These are phyloP conservation scores for Tapera naevia DNA, from an alignment of 2,797 vertebrate genomes.

Conservation along the genomic window DNA sequence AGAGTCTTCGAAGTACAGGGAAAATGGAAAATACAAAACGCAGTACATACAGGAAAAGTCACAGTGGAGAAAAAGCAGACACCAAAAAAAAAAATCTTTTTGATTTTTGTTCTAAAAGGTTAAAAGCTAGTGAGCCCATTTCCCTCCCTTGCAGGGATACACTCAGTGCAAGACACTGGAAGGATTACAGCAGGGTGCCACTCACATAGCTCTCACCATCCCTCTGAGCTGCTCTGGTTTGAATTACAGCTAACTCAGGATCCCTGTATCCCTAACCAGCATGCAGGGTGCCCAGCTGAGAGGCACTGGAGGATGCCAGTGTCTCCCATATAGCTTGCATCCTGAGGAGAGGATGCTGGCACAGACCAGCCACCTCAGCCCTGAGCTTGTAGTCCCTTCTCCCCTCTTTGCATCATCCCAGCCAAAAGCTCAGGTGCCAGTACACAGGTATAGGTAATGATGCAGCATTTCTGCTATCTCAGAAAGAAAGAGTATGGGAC, in stretches of 20 bases:
- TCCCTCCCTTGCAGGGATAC: background rate
- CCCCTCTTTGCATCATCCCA: background rate
- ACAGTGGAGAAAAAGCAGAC: slow-evolving; percentile 17
- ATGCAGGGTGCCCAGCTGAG: background rate
- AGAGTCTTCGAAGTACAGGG: slow-evolving; percentile 54
- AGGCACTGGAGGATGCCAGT: background rate
- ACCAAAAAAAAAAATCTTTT: background rate
- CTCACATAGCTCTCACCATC: background rate
- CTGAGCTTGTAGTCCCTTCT: background rate
- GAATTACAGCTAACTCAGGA: background rate
- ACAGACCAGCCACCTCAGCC: background rate
- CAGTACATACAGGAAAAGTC: slow-evolving; percentile 30
- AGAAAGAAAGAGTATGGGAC: background rate
- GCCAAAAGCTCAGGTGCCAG: background rate
- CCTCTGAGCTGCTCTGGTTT: slow-evolving; percentile 15
- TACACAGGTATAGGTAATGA: accelerated
- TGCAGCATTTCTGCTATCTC: background rate
- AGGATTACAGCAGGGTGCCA: background rate
- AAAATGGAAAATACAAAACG: slow-evolving; percentile 38
- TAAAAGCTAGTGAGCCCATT: background rate
- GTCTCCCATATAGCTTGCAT: accelerated
- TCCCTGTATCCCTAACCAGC: background rate
- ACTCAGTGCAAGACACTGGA: background rate
- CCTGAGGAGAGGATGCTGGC: background rate
- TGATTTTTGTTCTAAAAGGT: slow-evolving; percentile 2